Evolutionary conservation across 2,888 invertebrate species (phyloP).

Genomic region (Synanthedon myopaeformis): DNA sequence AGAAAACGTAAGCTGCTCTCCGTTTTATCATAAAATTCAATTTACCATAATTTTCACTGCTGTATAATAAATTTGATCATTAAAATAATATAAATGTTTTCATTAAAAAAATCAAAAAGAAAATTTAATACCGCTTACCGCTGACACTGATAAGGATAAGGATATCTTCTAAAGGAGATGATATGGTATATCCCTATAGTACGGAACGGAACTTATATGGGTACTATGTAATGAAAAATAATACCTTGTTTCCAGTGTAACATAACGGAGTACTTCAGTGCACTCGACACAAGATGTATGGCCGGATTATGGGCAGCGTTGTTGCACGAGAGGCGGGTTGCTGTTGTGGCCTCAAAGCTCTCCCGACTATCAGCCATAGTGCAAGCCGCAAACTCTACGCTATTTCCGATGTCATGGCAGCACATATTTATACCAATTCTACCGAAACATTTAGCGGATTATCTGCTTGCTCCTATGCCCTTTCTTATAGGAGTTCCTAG

Average conservation of each 20-base stretch:
- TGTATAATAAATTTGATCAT: no score
- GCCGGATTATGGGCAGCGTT: slow-evolving; percentile 95
- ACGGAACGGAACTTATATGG: no score
- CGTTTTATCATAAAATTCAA: no score
- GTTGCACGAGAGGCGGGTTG: slow-evolving; percentile 92
- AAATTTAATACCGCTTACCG: no score
- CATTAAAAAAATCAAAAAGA: no score
- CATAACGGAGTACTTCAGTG: slow-evolving; percentile 97
- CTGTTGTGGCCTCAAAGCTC: slow-evolving; percentile 91
- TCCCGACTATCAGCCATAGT: slow-evolving; percentile 92
- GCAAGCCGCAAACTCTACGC: slow-evolving; percentile 92
- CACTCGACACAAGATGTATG: slow-evolving; percentile 95
- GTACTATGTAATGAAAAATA: slow-evolving; percentile 21
- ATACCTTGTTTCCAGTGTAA: slow-evolving; percentile 79
- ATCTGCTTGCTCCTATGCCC: slow-evolving; percentile 96
- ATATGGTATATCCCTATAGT: no score
- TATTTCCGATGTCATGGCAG: slow-evolving; percentile 99
- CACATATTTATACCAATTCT: slow-evolving; percentile 97
- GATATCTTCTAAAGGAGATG: no score
- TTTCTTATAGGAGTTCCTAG: slow-evolving; percentile 96
- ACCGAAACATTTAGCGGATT: slow-evolving; percentile 89
- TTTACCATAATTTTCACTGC: no score
- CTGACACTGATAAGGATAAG: no score
- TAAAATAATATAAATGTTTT: no score
- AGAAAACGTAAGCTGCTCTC: slow-evolving; percentile 83